A percentile compares a stretch with the other conserved stretches of the same genome.
These are phyloP conservation scores for Myotis brandtii DNA, from an alignment of 2,113 vertebrate species.

Conservation along the genomic window DNA sequence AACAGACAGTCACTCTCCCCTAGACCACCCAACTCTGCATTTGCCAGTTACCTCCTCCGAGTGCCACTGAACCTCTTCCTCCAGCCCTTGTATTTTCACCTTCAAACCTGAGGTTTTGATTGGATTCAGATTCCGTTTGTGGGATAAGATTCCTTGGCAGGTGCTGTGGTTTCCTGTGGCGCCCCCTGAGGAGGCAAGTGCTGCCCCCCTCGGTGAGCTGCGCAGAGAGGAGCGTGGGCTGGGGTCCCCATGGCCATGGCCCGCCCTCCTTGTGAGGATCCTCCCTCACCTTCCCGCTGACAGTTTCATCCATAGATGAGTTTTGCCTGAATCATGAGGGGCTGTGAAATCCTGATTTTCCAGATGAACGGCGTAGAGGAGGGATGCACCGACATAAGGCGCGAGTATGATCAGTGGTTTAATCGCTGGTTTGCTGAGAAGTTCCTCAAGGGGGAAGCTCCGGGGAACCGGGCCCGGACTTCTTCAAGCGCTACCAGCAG, in stretches of 20 bases:
- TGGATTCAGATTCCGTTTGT: neutral
- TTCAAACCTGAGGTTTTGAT: neutral
- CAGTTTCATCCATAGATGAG: neutral
- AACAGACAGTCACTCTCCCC: neutral
- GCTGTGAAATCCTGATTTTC: constrained; percentile 25
- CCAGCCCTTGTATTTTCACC: neutral
- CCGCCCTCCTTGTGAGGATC: neutral
- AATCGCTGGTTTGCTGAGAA: too few species aligned
- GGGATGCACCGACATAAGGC: too few species aligned
- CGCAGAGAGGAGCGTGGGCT: neutral
- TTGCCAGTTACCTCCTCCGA: neutral
- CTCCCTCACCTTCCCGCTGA: neutral
- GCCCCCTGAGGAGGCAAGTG: neutral
- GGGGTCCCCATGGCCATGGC: neutral
- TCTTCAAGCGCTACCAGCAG: too few species aligned
- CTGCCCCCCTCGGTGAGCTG: neutral
- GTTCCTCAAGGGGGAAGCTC: too few species aligned
- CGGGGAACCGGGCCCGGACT: too few species aligned
- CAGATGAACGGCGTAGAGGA: too few species aligned
- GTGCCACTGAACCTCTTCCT: neutral
- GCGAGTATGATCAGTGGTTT: too few species aligned
- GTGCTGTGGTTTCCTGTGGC: neutral
- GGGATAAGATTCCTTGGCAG: neutral
- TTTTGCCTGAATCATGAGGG: neutral
- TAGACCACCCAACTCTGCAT: neutral